These are phyloP conservation scores for Ischnura elegans DNA, from an alignment of 2,888 invertebrate genomes.

Conservation along the genomic window DNA sequence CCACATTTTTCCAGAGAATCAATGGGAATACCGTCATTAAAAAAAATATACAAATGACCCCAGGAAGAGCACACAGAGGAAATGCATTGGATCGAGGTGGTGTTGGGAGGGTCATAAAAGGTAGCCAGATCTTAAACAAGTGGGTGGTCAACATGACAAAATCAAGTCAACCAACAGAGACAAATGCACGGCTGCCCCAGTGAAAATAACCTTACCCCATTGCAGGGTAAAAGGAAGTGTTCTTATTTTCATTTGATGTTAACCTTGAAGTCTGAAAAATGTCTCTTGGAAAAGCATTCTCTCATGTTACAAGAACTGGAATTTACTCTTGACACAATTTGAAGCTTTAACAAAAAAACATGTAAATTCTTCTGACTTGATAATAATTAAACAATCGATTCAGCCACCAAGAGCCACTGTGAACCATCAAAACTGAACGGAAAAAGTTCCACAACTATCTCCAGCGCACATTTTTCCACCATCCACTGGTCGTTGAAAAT, in stretches of 20 bases:
- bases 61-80: conserved; percentile 49
- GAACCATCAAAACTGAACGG: conserved; percentile 36
- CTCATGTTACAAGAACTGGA: conserved; percentile 1
- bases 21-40: conserved; percentile 8
- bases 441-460: conserved; percentile 50
- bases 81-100: conserved; percentile 16
- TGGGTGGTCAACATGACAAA: neutral
- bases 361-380: neutral
- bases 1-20: conserved; percentile 49
- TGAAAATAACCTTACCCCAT: neutral
- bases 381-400: neutral
- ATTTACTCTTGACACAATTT: conserved; percentile 42
- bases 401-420: conserved; percentile 52
- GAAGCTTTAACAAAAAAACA: conserved; percentile 31
- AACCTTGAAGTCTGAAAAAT: conserved; percentile 24
- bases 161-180: neutral
- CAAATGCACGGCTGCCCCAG: neutral
- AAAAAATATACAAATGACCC: conserved; percentile 49
- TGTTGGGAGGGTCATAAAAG: conserved; percentile 17
- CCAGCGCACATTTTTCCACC: conserved; percentile 40
- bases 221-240: neutral
- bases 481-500: conserved; percentile 19
- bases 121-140: neutral
- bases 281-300: neutral
- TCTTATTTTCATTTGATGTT: neutral